Evolutionary conservation across 2,888 invertebrate species (phyloP), one percentile per base, ranked within the genome.

Genomic region (Diadegma fenestrale): DNA sequence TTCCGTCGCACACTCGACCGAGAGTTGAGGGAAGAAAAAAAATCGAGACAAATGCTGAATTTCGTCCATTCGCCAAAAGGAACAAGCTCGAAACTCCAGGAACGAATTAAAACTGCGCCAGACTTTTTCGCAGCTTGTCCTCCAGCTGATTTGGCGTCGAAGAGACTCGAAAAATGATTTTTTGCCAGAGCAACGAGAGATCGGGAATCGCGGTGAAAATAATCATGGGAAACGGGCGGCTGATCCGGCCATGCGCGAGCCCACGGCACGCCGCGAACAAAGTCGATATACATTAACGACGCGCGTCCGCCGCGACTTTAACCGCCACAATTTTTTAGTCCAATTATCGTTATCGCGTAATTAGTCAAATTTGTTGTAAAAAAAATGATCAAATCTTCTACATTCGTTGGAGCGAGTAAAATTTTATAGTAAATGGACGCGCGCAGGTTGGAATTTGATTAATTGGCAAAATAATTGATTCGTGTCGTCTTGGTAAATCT

Each of bases 241-340:
- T 77, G 84, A 86, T 77, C 82, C 84, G 83, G 86, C 80, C 82
- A 79, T 85, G 85, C 77, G 73, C 75, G 84, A 82, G 84, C 26
- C 69, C 51, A 82, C 82, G 72, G 73, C 63, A 82, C 80, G 79
- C 81, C 82, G 79, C 80, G 51, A 78, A 72, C 76, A 84, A 81
- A 86, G 84, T 87, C 87, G 88, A 88, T 87, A 81, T 87, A 82
- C 76, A 88, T 88, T 86, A 88, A 87, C 85, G 76, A 87, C 78
- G 79, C 78, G 79, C 75, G 85, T 68, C 68, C 68, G 78, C n/a
- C n/a, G 73, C 77, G 71, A 79, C 66, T 51, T 63, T 58, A 78
- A 68, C 45, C 45, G 37, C 63, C 63, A 30, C 26, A 81, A 64
- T 63, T 69, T 64, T 66, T 58, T 80, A 84, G 69, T 54, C 33